Percentiles rank a stretch among this genome's conserved stretches.
These are phyloP conservation scores for Ceratosolen solmsi DNA, from an alignment of 1,140 invertebrate genomes.

Conservation along the genomic window DNA sequence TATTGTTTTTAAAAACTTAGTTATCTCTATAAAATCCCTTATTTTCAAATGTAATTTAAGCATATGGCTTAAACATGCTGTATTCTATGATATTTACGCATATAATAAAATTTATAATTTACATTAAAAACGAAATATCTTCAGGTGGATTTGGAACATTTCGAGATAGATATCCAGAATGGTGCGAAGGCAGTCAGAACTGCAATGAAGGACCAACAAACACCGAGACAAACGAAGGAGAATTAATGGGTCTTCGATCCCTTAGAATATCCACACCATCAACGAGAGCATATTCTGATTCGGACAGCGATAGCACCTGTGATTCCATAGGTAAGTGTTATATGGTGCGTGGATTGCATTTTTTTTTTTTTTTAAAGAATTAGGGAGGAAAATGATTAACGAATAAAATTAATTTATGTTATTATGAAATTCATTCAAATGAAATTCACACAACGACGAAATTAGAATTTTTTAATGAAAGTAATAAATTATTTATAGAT, in stretches of 20 bases:
- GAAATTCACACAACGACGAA: too few relatives aligned
- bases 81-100: too few relatives aligned
- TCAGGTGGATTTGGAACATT: constrained; percentile 90
- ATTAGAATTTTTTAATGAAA: too few relatives aligned
- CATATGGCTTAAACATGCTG: too few relatives aligned
- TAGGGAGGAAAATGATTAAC: background rate
- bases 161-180: constrained; percentile 87
- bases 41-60: too few relatives aligned
- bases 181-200: constrained; percentile 80
- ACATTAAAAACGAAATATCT: too few relatives aligned
- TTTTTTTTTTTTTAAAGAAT: background rate
- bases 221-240: constrained; percentile 70
- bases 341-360: background rate
- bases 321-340: constrained; percentile 71
- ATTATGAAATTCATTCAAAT: too few relatives aligned
- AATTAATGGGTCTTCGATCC: constrained; percentile 78
- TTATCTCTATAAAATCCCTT: too few relatives aligned
- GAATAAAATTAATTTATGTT: too few relatives aligned
- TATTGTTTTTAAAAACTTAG: too few relatives aligned
- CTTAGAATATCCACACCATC: constrained; percentile 81
- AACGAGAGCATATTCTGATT: constrained; percentile 78
- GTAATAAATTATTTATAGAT: too few relatives aligned
- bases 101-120: too few relatives aligned
- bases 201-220: constrained; percentile 62
- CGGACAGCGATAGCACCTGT: constrained; percentile 79